phyloP scores from a whole-genome alignment of 2,113 vertebrate species.

The Coracopsis vasa region DNA sequence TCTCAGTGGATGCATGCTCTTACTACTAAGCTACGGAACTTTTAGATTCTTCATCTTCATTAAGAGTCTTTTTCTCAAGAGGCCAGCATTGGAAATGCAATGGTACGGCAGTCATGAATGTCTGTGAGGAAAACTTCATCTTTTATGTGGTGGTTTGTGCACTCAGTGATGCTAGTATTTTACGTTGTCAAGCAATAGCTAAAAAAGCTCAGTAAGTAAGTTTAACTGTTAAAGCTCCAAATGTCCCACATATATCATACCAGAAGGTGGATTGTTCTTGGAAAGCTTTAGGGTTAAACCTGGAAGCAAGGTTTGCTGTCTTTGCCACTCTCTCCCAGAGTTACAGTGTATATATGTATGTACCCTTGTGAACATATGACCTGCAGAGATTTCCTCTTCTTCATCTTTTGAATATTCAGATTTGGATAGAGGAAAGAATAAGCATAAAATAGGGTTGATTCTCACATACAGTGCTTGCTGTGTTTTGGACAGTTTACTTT shows the following conservation, averaged over 20 bases:
- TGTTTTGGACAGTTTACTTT: not conserved
- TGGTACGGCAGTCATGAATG: not conserved
- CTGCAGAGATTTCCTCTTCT: not conserved
- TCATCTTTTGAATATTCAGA: not conserved
- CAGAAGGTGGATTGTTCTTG: not conserved
- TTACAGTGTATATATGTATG: not conserved
- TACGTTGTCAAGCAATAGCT: not conserved
- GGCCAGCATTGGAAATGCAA: not conserved
- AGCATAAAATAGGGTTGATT: not conserved
- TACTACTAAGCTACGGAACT: constrained; percentile 15
- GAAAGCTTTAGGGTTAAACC: not conserved
- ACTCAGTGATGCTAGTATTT: not conserved
- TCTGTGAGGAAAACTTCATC: constrained; percentile 1
- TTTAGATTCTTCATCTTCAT: constrained; percentile 36
- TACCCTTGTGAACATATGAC: not conserved
- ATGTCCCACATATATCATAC: rapidly evolving
- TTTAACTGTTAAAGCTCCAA: not conserved
- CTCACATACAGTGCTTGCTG: not conserved
- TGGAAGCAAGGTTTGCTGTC: not conserved
- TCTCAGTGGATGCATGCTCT: not conserved
- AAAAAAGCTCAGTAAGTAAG: not conserved
- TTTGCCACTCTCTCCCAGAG: not conserved
- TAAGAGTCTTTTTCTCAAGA: constrained; percentile 20
- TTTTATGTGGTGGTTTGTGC: not conserved
- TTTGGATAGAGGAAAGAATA: not conserved